phyloP scores from a whole-genome alignment of 1,140 invertebrate species.

The Macrobrachium rosenbergii region DNA sequence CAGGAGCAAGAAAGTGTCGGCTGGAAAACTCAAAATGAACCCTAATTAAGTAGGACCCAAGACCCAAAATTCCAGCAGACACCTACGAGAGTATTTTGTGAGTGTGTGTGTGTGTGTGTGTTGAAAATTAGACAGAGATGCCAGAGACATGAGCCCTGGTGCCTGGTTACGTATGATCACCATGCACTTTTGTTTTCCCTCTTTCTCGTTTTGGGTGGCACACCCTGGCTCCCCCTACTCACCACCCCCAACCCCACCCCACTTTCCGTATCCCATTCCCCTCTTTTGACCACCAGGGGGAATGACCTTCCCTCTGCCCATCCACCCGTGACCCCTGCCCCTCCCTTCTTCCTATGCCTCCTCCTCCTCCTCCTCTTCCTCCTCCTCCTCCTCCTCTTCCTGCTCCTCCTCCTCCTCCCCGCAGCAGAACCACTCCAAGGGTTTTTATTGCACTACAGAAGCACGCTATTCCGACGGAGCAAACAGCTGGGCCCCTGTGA shows the following conservation, averaged over 20 bases:
- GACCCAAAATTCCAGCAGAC: slow-evolving; percentile 57
- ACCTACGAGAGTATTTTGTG: slow-evolving; percentile 57
- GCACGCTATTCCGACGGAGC: slow-evolving; percentile 50
- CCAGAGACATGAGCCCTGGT: slow-evolving; percentile 44
- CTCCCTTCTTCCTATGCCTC: no score
- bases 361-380: no score
- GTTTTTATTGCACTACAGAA: slow-evolving; percentile 48
- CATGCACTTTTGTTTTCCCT: slow-evolving; percentile 56
- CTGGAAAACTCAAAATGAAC: slow-evolving; percentile 42
- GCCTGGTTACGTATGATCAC: slow-evolving; percentile 58
- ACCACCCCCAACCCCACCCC: no score
- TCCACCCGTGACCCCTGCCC: no score
- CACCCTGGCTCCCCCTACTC: no score
- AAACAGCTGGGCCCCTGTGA: slow-evolving; percentile 54
- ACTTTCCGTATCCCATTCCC: no score
- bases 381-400: no score
- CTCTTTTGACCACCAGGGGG: no score
- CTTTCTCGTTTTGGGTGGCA: slow-evolving; percentile 29
- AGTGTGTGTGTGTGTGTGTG: no score
- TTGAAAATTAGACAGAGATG: slow-evolving; percentile 58
- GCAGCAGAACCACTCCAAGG: not conserved
- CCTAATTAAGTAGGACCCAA: slow-evolving; percentile 64
- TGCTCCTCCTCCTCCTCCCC: no score
- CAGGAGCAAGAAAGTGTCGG: not conserved
- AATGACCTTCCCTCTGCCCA: no score